A percentile compares a stretch with the other conserved stretches of the same genome.
Evolutionary conservation across 2,888 invertebrate genomes (phyloP).

Genomic region (Drosophila demipolita): DNA sequence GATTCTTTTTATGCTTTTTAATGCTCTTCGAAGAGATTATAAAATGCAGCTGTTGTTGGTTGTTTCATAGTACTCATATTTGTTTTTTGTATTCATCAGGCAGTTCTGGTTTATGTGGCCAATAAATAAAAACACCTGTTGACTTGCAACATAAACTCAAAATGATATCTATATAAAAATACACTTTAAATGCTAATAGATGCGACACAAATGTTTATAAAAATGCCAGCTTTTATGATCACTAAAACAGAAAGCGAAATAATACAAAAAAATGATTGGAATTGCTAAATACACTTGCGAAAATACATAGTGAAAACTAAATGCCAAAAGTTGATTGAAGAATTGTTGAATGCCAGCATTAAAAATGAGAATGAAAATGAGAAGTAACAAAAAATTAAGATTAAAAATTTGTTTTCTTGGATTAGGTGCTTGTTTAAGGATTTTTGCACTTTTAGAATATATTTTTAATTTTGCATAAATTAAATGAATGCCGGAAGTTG

Average conservation of each 20-base stretch:
- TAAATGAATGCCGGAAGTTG: neutral
- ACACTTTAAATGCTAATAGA: conserved; percentile 28
- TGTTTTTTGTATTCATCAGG: neutral
- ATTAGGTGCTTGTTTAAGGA: neutral
- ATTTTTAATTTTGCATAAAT: neutral
- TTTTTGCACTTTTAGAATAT: neutral
- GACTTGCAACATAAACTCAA: conserved; percentile 7
- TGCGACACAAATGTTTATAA: conserved; percentile 28
- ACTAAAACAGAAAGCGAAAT: conserved; percentile 28
- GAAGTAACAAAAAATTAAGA: neutral
- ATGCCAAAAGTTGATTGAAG: neutral
- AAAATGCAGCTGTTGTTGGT: conserved; percentile 9
- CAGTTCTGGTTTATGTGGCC: neutral
- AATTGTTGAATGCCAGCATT: neutral
- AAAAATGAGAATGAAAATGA: neutral
- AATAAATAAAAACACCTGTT: conserved; percentile 26
- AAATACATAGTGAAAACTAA: neutral
- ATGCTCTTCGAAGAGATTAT: neutral
- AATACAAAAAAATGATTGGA: conserved; percentile 14
- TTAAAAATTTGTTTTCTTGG: neutral
- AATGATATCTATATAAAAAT: neutral
- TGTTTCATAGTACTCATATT: neutral
- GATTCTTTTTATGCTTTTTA: neutral
- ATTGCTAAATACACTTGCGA: neutral
- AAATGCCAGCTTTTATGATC: conserved; percentile 49